Evolutionary conservation across 2,888 invertebrate genomes (phyloP).

Genomic region (Orthosia gracilis): DNA sequence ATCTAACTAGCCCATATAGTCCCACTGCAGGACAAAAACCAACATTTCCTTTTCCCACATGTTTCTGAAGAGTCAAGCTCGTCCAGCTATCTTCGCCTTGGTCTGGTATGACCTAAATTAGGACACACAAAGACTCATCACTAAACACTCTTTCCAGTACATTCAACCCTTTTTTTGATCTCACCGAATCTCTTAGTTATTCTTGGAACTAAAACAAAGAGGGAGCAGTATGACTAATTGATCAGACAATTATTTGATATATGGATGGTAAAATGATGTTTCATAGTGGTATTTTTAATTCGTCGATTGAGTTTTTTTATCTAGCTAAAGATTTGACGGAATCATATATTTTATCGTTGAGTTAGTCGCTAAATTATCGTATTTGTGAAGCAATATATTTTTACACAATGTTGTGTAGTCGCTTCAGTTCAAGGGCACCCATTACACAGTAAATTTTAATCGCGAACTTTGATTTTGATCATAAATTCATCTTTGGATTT

Average conservation of each 20-base stretch:
- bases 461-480: constrained; percentile 1
- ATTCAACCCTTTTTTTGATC: constrained; percentile 8
- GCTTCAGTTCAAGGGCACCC: not conserved
- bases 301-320: not conserved
- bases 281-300: constrained; percentile 20
- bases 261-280: not conserved
- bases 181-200: constrained; percentile 20
- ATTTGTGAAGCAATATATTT: constrained; percentile 1
- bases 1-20: too few species aligned
- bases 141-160: not conserved
- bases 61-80: not conserved
- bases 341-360: not conserved
- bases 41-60: too few species aligned
- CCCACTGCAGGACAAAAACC: too few species aligned
- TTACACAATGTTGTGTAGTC: constrained; percentile 16
- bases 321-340: not conserved
- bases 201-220: constrained; percentile 57
- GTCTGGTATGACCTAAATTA: not conserved
- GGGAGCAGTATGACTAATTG: constrained; percentile 32
- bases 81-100: not conserved
- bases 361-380: not conserved
- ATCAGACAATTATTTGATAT: not conserved
- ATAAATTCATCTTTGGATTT: not conserved
- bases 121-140: not conserved
- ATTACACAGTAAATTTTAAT: not conserved